These are phyloP conservation scores for Ornithoptera alexandrae DNA, from an alignment of 2,888 invertebrate genomes.

Conservation along the genomic window DNA sequence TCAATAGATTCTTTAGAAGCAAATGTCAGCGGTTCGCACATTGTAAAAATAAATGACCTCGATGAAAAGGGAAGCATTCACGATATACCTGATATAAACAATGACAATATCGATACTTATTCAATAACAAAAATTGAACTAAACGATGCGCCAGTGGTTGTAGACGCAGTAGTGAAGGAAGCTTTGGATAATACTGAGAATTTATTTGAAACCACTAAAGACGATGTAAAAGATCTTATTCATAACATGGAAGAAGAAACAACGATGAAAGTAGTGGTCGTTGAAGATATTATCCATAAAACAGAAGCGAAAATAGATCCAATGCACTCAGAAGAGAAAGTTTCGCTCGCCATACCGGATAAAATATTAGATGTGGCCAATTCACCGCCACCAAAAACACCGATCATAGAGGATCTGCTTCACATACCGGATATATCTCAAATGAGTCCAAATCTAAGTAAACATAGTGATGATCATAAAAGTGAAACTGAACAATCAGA, in stretches of 20 bases:
- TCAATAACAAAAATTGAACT: conserved; percentile 39
- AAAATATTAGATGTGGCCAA: conserved; percentile 55
- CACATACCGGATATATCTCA: conserved; percentile 66
- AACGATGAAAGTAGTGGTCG: conserved; percentile 56
- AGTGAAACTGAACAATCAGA: conserved; percentile 72
- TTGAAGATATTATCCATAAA: conserved; percentile 64
- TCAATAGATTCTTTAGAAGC: conserved; percentile 76
- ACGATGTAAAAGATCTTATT: conserved; percentile 45
- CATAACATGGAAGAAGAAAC: conserved; percentile 45
- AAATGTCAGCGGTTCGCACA: conserved; percentile 76
- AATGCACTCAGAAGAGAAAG: conserved; percentile 54
- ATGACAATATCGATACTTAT: conserved; percentile 46
- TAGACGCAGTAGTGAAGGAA: conserved; percentile 34
- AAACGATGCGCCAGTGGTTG: conserved; percentile 49
- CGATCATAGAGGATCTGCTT: conserved; percentile 65
- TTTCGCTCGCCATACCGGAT: conserved; percentile 58
- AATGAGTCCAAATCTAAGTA: conserved; percentile 66
- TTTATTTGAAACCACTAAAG: conserved; percentile 35
- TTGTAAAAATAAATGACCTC: conserved; percentile 76
- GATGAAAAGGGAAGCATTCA: conserved; percentile 61
- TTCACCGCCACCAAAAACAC: conserved; percentile 71
- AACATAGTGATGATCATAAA: conserved; percentile 70
- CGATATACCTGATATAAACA: conserved; percentile 55
- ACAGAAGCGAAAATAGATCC: conserved; percentile 52
- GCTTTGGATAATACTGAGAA: conserved; percentile 31